Evolutionary conservation across 2,888 invertebrate genomes (phyloP).

Genomic region (Pterobdella sp.): DNA sequence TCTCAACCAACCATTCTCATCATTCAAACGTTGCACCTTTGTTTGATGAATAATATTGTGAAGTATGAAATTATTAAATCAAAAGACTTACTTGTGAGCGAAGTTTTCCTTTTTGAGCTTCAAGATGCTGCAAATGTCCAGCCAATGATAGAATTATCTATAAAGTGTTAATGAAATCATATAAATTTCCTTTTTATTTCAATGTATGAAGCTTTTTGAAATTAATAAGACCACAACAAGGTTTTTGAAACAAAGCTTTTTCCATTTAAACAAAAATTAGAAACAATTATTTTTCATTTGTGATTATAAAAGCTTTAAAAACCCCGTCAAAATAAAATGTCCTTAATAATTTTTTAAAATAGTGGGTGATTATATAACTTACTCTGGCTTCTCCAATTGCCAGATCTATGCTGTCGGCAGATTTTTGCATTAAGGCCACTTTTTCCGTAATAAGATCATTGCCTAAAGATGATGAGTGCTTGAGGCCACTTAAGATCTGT

Average conservation of each 20-base stretch:
- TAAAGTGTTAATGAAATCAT: not conserved
- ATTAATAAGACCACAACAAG: too few species aligned
- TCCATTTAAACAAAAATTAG: too few species aligned
- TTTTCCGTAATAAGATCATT: constrained; percentile 5
- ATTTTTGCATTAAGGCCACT: not conserved
- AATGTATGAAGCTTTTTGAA: too few species aligned
- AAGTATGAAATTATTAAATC: not conserved
- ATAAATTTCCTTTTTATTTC: too few species aligned
- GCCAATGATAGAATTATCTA: not conserved
- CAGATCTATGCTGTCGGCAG: constrained; percentile 6
- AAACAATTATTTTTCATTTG: too few species aligned
- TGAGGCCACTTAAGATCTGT: not conserved
- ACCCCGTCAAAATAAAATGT: too few species aligned
- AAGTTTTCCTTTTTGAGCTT: not conserved
- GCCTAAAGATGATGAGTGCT: constrained; percentile 1
- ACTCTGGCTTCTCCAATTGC: constrained; percentile 5
- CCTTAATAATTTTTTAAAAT: too few species aligned
- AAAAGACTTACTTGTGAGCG: not conserved
- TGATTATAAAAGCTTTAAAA: too few species aligned
- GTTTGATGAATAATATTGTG: not conserved
- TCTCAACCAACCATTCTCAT: constrained; percentile 17
- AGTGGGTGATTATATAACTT: not conserved
- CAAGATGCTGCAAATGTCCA: not conserved
- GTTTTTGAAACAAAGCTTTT: too few species aligned
- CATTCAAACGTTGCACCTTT: constrained; percentile 5